A percentile compares a stretch with the other conserved stretches of the same genome.
Conservation (phyloP, 2,113 vertebrate species). For the Struthidea cinerea region DNA sequence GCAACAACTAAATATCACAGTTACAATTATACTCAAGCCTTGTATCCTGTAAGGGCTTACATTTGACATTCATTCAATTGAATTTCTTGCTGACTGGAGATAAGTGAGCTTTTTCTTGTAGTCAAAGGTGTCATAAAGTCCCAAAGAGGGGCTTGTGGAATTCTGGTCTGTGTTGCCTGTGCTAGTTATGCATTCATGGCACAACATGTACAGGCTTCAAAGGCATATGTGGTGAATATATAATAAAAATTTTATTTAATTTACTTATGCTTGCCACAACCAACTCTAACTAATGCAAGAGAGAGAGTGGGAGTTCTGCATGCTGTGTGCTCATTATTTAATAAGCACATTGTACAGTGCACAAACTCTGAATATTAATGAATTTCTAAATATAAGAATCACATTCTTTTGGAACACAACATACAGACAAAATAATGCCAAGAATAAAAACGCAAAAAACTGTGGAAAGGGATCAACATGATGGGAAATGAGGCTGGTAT, state of each 20-base stretch:
- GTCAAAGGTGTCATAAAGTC: background rate
- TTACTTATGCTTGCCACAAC: constrained; percentile 10
- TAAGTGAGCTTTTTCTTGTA: background rate
- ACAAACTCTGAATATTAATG: constrained; percentile 44
- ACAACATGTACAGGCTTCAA: background rate
- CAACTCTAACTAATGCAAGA: constrained; percentile 5
- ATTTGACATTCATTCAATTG: background rate
- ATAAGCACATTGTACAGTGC: constrained; percentile 15
- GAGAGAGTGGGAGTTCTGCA: background rate
- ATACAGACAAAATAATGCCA: background rate
- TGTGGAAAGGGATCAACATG: background rate
- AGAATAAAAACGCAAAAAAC: background rate
- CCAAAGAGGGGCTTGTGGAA: background rate
- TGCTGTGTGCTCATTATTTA: constrained; percentile 44
- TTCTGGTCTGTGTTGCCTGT: background rate
- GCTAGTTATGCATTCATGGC: constrained; percentile 9
- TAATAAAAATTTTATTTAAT: constrained; percentile 57
- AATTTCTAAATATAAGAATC: constrained; percentile 41
- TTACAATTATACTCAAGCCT: background rate
- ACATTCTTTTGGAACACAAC: background rate
- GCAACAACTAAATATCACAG: background rate
- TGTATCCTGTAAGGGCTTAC: background rate
- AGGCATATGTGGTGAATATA: background rate
- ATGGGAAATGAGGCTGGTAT: background rate
- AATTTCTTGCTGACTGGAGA: constrained; percentile 20